Evolutionary conservation across 2,888 invertebrate genomes (phyloP).

Genomic region (Morinoia aosen): DNA sequence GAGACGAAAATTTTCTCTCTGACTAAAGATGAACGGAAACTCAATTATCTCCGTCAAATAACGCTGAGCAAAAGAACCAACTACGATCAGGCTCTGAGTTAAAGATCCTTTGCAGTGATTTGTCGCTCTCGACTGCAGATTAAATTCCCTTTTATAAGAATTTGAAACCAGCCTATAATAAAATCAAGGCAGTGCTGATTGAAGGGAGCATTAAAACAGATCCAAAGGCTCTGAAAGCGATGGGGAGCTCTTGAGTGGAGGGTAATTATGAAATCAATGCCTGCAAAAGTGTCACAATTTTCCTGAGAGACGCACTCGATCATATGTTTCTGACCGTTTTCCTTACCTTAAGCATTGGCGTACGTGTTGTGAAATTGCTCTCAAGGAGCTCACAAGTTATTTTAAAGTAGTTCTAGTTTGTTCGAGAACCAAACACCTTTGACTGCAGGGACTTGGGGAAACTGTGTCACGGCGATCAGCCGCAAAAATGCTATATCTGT

Average conservation of each 20-base stretch:
- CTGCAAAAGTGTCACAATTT: not conserved
- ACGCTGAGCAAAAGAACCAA: conserved; percentile 32
- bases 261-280: conserved; percentile 3
- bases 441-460: not conserved
- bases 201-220: not conserved
- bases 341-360: not conserved
- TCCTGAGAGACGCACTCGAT: not conserved
- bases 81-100: conserved; percentile 1
- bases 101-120: conserved; percentile 21
- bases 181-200: conserved; percentile 17
- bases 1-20: not conserved
- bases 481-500: not conserved
- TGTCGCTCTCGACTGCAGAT: not conserved
- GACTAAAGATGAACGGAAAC: conserved; percentile 24
- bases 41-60: conserved; percentile 48
- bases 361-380: not conserved
- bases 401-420: not conserved
- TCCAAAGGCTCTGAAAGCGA: not conserved
- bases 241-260: conserved; percentile 1
- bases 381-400: not conserved
- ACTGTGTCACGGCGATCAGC: not conserved
- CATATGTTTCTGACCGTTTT: not conserved
- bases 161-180: not conserved
- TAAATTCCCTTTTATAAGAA: conserved; percentile 6
- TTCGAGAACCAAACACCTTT: not conserved